Percentiles rank a stretch among this genome's conserved stretches.
Conservation (phyloP, 2,888 invertebrate genomes). For the Drosophila macrospina region DNA sequence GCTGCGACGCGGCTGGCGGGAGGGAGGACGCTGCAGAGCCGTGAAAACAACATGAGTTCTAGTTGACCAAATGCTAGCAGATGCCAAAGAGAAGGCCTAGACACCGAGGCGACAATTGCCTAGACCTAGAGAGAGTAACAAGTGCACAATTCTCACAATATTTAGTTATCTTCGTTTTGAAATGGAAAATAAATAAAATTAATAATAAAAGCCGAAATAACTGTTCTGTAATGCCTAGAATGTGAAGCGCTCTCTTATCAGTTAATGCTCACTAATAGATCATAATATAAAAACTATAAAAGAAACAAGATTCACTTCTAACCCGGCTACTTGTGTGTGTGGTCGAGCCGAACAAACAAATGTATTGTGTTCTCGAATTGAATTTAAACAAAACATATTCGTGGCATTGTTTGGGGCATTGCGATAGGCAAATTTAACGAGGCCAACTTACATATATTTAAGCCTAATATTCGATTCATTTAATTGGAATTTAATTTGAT, state of each 20-base stretch:
- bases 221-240: slow-evolving; percentile 12
- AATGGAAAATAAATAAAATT: no score
- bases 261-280: slow-evolving; percentile 72
- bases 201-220: slow-evolving; percentile 13
- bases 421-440: slow-evolving; percentile 67
- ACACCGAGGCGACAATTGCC: slow-evolving; percentile 56
- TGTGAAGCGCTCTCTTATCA: slow-evolving; percentile 51
- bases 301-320: slow-evolving; percentile 24
- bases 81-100: slow-evolving; percentile 29
- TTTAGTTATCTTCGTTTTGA: no score
- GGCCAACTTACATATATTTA: slow-evolving; percentile 39
- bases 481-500: slow-evolving; percentile 72
- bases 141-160: not conserved
- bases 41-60: slow-evolving; percentile 10
- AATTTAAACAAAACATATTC: slow-evolving; percentile 45
- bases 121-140: not conserved
- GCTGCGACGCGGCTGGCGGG: slow-evolving; percentile 30
- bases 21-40: slow-evolving; percentile 1
- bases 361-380: slow-evolving; percentile 45
- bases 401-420: slow-evolving; percentile 31
- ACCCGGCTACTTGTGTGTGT: slow-evolving; percentile 53
- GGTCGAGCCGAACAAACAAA: slow-evolving; percentile 36
- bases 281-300: slow-evolving; percentile 68
- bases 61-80: slow-evolving; percentile 17
- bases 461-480: slow-evolving; percentile 39